Conservation (phyloP, 2,113 vertebrate genomes). For the Planiliza haematocheilus region DNA sequence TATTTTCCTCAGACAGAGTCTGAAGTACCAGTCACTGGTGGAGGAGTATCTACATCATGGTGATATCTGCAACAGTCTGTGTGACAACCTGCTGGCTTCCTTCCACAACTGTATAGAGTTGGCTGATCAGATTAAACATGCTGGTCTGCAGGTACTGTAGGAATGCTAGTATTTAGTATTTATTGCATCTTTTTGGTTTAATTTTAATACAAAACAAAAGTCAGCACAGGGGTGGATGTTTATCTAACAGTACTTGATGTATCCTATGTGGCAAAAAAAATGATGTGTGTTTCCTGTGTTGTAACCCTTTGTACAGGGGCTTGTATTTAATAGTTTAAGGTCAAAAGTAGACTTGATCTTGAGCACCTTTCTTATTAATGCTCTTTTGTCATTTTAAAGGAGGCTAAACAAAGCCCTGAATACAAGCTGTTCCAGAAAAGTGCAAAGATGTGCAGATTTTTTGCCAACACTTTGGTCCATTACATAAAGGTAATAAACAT, state of each 20-base stretch:
- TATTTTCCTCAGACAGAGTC: constrained; percentile 87
- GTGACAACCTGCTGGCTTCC: constrained; percentile 87
- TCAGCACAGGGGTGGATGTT: not conserved
- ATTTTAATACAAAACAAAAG: not conserved
- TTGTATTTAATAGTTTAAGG: constrained; percentile 8
- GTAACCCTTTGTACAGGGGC: not conserved
- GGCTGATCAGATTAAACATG: constrained; percentile 86
- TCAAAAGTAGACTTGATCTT: not conserved
- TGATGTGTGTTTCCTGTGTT: not conserved
- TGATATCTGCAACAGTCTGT: constrained; percentile 86
- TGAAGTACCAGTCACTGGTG: constrained; percentile 90
- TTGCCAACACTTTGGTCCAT: constrained; percentile 94
- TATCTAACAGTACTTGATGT: not conserved
- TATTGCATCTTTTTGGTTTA: too few species aligned
- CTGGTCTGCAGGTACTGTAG: constrained; percentile 76
- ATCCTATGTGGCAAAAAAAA: not conserved
- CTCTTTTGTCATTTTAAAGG: constrained; percentile 77
- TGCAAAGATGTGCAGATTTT: constrained; percentile 94
- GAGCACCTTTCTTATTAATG: constrained; percentile 13
- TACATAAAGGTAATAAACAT: constrained; percentile 90
- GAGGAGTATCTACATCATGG: constrained; percentile 88
- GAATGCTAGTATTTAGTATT: too few species aligned
- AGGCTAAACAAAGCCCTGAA: constrained; percentile 82
- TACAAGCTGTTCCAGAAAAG: constrained; percentile 93
- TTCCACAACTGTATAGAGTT: constrained; percentile 89